Percentiles rank a stretch among this genome's conserved stretches.
Evolutionary conservation across 2,888 invertebrate genomes (phyloP).

Genomic region (Nemoura dubitans): DNA sequence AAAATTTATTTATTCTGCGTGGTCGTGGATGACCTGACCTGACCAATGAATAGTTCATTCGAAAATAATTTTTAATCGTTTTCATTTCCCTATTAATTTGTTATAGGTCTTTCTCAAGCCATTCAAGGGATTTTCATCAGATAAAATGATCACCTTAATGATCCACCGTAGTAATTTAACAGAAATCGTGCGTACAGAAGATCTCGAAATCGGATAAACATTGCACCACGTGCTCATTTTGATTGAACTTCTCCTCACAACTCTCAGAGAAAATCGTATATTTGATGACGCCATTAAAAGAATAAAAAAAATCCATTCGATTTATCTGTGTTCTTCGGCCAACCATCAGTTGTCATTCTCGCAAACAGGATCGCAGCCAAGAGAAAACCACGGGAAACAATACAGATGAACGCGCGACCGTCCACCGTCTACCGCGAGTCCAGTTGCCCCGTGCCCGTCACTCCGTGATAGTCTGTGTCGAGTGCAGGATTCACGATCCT

Average conservation of each 20-base stretch:
- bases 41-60: neutral
- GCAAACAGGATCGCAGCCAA: neutral
- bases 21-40: neutral
- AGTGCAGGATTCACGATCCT: too few relatives aligned
- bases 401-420: too few relatives aligned
- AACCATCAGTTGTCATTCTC: neutral
- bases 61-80: neutral
- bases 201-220: neutral
- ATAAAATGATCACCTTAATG: slow-evolving; percentile 31
- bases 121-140: neutral
- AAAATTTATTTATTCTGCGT: neutral
- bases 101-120: neutral
- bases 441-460: too few relatives aligned
- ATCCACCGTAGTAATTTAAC: slow-evolving; percentile 13
- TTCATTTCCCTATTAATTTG: neutral
- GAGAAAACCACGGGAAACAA: too few relatives aligned
- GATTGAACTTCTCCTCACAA: neutral
- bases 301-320: too few relatives aligned
- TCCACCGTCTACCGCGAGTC: too few relatives aligned
- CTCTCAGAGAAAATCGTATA: neutral
- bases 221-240: neutral
- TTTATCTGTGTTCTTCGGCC: too few relatives aligned
- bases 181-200: slow-evolving; percentile 27
- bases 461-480: too few relatives aligned
- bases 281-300: too few relatives aligned